These are phyloP conservation scores for Microplitis mediator DNA, from an alignment of 1,140 invertebrate genomes.

Conservation along the genomic window DNA sequence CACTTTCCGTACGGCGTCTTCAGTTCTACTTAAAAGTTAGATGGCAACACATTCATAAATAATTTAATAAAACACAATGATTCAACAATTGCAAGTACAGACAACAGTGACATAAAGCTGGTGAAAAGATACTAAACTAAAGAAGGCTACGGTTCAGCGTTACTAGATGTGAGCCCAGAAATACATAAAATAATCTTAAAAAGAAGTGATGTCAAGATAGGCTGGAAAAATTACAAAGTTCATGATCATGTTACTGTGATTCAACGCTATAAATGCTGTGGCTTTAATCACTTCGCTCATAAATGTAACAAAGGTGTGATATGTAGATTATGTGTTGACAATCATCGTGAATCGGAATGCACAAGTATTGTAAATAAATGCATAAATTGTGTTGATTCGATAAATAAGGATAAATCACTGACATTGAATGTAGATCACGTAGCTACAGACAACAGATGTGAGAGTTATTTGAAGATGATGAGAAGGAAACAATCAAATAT, in stretches of 20 bases:
- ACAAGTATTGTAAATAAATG: constrained; percentile 1
- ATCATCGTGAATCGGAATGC: constrained; percentile 15
- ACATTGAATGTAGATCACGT: background rate
- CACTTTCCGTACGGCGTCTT: no score
- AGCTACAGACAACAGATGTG: constrained; percentile 10
- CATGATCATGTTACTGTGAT: constrained; percentile 17
- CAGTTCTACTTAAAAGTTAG: no score
- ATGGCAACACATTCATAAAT: background rate
- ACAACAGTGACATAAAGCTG: background rate
- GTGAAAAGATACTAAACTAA: background rate
- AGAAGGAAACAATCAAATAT: background rate
- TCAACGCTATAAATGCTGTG: constrained; percentile 32
- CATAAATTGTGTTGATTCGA: constrained; percentile 17
- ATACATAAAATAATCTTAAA: constrained; percentile 11
- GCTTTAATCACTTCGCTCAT: constrained; percentile 21
- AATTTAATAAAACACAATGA: background rate
- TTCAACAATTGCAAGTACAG: background rate
- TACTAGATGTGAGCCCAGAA: constrained; percentile 15
- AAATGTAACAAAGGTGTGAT: constrained; percentile 18
- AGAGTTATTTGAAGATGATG: background rate
- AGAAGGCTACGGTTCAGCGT: background rate
- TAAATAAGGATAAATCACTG: background rate
- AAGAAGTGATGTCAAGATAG: constrained; percentile 18
- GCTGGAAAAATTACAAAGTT: constrained; percentile 22
- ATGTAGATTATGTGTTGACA: constrained; percentile 11